Evolutionary conservation across 2,797 vertebrate species (phyloP).

Genomic region (Tragelaphus oryx): DNA sequence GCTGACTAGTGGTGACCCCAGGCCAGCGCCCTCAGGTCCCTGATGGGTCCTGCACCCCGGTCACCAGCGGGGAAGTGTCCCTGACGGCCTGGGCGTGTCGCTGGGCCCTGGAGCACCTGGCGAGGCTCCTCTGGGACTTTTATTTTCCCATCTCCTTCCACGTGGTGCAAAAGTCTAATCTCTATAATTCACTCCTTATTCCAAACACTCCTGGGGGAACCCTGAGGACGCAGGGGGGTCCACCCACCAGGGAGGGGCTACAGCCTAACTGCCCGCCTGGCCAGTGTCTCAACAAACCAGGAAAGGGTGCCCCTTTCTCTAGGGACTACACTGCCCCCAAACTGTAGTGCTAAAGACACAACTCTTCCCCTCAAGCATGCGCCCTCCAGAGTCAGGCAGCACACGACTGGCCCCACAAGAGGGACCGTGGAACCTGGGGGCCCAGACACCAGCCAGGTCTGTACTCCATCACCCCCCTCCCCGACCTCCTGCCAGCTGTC

Average conservation of each 20-base stretch:
- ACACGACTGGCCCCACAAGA: neutral
- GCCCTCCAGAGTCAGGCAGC: neutral
- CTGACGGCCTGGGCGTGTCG: neutral
- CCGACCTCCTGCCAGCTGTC: neutral
- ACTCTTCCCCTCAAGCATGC: rapidly evolving
- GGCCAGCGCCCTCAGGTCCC: neutral
- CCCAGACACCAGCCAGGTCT: too few relatives aligned
- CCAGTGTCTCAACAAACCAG: neutral
- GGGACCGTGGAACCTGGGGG: neutral
- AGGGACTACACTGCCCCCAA: neutral
- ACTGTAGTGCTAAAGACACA: neutral
- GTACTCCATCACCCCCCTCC: rapidly evolving
- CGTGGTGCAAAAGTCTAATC: neutral
- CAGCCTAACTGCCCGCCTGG: neutral
- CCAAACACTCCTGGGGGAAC: neutral
- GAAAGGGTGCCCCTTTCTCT: neutral
- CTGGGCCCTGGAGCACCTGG: neutral
- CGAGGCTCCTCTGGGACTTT: neutral
- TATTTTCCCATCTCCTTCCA: too few relatives aligned
- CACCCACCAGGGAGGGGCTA: neutral
- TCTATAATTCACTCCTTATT: neutral
- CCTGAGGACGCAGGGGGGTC: neutral
- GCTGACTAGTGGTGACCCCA: neutral
- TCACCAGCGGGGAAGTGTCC: neutral
- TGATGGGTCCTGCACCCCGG: neutral